These are phyloP conservation scores for Teinopalpus imperialis DNA, from an alignment of 2,888 invertebrate genomes.

Conservation along the genomic window DNA sequence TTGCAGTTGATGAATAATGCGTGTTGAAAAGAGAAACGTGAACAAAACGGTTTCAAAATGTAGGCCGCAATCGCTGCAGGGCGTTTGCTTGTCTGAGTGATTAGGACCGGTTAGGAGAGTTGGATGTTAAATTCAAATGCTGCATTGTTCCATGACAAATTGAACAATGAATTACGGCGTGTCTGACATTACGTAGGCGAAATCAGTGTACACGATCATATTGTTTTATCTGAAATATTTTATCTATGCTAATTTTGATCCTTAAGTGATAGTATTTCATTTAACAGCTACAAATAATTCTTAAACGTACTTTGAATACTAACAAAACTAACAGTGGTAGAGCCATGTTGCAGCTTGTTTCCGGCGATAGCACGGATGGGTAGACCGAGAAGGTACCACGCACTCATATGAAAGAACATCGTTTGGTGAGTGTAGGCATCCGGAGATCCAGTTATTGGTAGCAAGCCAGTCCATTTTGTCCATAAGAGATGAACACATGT, in stretches of 20 bases:
- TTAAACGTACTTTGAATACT: too few relatives aligned
- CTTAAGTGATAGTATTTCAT: too few relatives aligned
- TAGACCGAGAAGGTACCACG: too few relatives aligned
- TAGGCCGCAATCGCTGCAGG: conserved; percentile 6
- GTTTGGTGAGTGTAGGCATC: too few relatives aligned
- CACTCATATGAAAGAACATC: too few relatives aligned
- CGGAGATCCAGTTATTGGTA: too few relatives aligned
- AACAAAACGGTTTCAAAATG: conserved; percentile 12
- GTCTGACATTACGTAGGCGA: conserved; percentile 9
- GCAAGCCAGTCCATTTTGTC: too few relatives aligned
- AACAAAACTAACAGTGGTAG: too few relatives aligned
- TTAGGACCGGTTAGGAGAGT: conserved; percentile 7
- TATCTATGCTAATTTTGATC: neutral
- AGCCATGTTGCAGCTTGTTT: too few relatives aligned
- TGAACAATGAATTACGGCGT: conserved; percentile 18
- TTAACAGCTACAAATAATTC: too few relatives aligned
- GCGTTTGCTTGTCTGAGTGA: conserved; percentile 8
- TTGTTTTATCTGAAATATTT: conserved; percentile 15
- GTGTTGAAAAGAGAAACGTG: neutral
- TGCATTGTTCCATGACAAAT: conserved; percentile 20
- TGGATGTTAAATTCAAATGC: conserved; percentile 23
- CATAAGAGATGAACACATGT: too few relatives aligned
- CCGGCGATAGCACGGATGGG: too few relatives aligned
- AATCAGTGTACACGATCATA: conserved; percentile 10
- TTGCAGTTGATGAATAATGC: conserved; percentile 4